phyloP scores from a whole-genome alignment of 2,888 invertebrate species.

The Trichopria drosophilae region DNA sequence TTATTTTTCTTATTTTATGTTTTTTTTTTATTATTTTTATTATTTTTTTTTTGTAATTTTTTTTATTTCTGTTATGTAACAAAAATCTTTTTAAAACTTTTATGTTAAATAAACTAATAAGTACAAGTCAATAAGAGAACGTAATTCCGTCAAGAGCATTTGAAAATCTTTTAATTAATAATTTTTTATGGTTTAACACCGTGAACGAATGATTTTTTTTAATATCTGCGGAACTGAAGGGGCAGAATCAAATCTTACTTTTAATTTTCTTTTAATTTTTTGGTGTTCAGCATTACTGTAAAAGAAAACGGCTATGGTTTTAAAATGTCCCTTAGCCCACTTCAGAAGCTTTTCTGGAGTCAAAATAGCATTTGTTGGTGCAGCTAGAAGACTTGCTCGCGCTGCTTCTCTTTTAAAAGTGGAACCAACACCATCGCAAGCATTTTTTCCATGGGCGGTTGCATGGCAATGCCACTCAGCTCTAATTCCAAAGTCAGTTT shows the following conservation, averaged over 20 bases:
- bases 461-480: too few relatives aligned
- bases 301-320: background rate
- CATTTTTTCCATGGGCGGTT: too few relatives aligned
- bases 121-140: background rate
- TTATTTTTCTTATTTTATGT: too few relatives aligned
- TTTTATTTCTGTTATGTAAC: too few relatives aligned
- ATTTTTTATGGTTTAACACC: background rate
- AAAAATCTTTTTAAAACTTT: too few relatives aligned
- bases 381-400: background rate
- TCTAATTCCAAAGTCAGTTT: background rate
- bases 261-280: background rate
- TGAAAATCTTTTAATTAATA: background rate
- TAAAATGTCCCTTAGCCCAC: background rate
- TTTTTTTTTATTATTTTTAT: too few relatives aligned
- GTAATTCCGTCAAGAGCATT: background rate
- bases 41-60: too few relatives aligned
- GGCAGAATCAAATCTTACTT: background rate
- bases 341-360: background rate
- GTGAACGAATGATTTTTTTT: background rate
- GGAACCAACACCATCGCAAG: background rate
- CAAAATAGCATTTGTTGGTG: slow-evolving; percentile 1
- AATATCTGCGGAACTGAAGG: background rate
- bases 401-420: slow-evolving; percentile 2
- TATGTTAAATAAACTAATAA: background rate
- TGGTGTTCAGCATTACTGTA: slow-evolving; percentile 1